phyloP scores from a whole-genome alignment of 2,797 vertebrate genomes.

The Echiichthys vipera region DNA sequence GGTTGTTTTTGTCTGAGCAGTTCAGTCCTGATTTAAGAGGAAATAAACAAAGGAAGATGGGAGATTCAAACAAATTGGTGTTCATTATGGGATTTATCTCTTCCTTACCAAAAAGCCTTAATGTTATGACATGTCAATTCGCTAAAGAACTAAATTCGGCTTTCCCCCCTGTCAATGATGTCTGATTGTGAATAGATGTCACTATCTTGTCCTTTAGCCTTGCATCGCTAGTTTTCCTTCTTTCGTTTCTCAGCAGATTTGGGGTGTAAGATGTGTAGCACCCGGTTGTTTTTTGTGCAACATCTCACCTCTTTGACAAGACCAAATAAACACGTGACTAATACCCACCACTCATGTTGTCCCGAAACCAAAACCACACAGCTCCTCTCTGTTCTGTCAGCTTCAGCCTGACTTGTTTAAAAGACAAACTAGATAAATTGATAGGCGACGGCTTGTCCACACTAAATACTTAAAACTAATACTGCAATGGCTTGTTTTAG shows the following conservation, averaged over 20 bases:
- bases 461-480: not conserved
- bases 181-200: constrained; percentile 55
- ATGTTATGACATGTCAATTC: constrained; percentile 59
- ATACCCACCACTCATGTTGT: constrained; percentile 65
- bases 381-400: not conserved
- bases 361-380: constrained; percentile 42
- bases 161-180: constrained; percentile 46
- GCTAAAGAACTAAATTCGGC: constrained; percentile 55
- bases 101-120: constrained; percentile 77
- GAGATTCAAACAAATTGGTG: constrained; percentile 50
- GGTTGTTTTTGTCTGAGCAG: constrained; percentile 42
- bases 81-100: constrained; percentile 43
- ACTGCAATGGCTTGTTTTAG: not conserved
- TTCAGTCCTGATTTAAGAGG: constrained; percentile 43
- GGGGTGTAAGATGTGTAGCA: constrained; percentile 63
- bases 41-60: constrained; percentile 34
- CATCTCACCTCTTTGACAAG: constrained; percentile 76
- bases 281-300: constrained; percentile 62
- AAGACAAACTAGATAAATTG: not conserved
- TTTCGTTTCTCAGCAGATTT: constrained; percentile 46
- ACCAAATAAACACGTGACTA: constrained; percentile 81
- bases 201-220: constrained; percentile 46
- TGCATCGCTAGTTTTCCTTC: constrained; percentile 46
- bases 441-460: not conserved
- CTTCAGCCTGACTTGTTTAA: not conserved